phyloP scores from a whole-genome alignment of 2,888 invertebrate genomes.

The Dynastes hyllus region DNA sequence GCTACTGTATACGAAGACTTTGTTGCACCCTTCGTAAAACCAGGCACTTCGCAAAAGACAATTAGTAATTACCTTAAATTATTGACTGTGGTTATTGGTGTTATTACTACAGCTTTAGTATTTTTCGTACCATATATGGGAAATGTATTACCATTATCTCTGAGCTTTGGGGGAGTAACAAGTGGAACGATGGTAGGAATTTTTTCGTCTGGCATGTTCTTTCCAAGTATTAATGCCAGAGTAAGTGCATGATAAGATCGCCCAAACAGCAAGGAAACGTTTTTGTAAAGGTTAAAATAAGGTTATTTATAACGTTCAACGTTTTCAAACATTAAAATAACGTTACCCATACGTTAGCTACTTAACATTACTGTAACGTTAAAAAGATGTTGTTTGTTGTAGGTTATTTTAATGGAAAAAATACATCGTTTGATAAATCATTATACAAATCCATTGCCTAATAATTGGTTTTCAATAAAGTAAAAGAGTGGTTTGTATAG shows the following conservation, averaged over 20 bases:
- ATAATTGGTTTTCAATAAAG: no score
- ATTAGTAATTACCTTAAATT: constrained; percentile 77
- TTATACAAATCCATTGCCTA: no score
- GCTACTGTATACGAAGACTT: constrained; percentile 80
- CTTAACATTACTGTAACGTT: no score
- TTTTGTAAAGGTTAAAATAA: no score
- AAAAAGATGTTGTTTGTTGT: no score
- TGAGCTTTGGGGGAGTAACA: constrained; percentile 77
- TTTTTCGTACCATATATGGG: constrained; percentile 78
- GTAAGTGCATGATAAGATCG: constrained; percentile 61
- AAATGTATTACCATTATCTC: constrained; percentile 77
- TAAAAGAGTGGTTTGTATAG: no score
- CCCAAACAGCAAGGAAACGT: no score
- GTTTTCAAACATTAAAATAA: no score
- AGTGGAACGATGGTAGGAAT: constrained; percentile 79
- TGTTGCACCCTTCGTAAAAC: constrained; percentile 74
- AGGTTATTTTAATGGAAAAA: no score
- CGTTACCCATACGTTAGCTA: no score
- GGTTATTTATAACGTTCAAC: no score
- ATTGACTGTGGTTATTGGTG: constrained; percentile 72
- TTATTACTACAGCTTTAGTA: constrained; percentile 82
- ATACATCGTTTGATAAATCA: no score
- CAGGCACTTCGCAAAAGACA: constrained; percentile 71
- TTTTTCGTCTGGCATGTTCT: constrained; percentile 78
- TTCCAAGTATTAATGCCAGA: constrained; percentile 76